Evolutionary conservation across 1,140 invertebrate species (phyloP), one percentile per base, ranked within the genome.

Genomic region (Aradophagus sp.): DNA sequence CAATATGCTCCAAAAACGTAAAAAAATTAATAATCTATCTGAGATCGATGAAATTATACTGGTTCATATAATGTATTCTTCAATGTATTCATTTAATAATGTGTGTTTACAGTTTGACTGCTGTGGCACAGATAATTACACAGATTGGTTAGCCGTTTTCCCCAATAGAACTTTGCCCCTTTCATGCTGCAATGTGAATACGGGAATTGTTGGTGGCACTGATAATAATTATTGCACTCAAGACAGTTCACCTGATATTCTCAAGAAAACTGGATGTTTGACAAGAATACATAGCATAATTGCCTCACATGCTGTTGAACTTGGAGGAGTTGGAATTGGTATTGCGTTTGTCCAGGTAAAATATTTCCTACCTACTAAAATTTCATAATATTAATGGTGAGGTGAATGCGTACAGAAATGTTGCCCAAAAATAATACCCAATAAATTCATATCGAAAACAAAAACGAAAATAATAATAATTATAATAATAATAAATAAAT

Each of bases 321-420:
- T 95, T 15, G 93, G 92, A 1, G 89, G 90, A 0, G 89, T 92
- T 71, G 94, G 91, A 14, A 85, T 95, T 42, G 90, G 91, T 8
- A 88, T 95, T 47, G 92, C 92, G 11, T 82, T 92, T 20, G 78
- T 94, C 62, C 92, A 93, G 90, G 92, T 93, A 78, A 74, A 39
- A 13, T 48, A 16, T 26, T 26, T 48, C 3, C 5, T 26, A 17
- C 29, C 10, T 26, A 16, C 26, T 17, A 19, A n/a, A 38, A 19
- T 19, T 5, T 6, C n/a, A n/a, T 38, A 17, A 38, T 13, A 38
- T 35, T n/a, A n/a, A n/a, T n/a, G n/a, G n/a, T n/a, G n/a, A n/a
- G n/a, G n/a, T n/a, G n/a, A n/a, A n/a, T n/a, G n/a, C n/a, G n/a
- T n/a, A n/a, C n/a, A n/a, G n/a, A n/a, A n/a, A n/a, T n/a, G n/a